Base-by-base conservation (phyloP, 2,797 vertebrate species). In the Meda fulgida region DNA sequence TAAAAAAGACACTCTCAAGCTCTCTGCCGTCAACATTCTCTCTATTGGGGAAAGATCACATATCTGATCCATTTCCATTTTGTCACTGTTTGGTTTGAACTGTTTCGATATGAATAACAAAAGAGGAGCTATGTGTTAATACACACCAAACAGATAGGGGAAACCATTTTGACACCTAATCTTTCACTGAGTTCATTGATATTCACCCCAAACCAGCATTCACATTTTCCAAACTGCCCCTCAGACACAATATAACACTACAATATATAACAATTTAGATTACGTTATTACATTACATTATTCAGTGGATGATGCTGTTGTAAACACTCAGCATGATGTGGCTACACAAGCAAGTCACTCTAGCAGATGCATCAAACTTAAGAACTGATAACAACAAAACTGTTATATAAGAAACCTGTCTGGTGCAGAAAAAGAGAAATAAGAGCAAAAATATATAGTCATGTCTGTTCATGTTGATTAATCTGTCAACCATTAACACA, bases 341-440 rank as follows among this genome's bases (percentile, higher is more conserved):
- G 70, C 66, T 58, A 10, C 19, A 18, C 43, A 78, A 55, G 5
- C 70, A 71, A 26, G 51, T 38, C n/a, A 29, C 11, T 36, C 19
- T 31, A 19, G 13, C 7, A 46, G 80, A 83, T 66, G 26, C 43
- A 51, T 31, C 58, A 6, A 67, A 31, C 19, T 19, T 10, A 63
- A 69, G 21, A 79, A 26, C 51, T 86, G 70, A 85, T 86, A 78
- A 78, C 66, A 51, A 55, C 9, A 55, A 26, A 40, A 51, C 51
- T 36, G 66, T 83, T 86, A 75, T 69, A 80, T 48, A 73, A 73
- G 26, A 23, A 29, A 31, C 19, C 60, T 76, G 51, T 55, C 18
- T n/a, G 11, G 40, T 60, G 55, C 26, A 48, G 31, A 70, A 72
- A 67, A 76, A 76, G 38, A 46, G 7, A 82, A 75, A 55, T 55